Evolutionary conservation across 1,140 invertebrate genomes (phyloP).

Genomic region (Carposina sasakii): DNA sequence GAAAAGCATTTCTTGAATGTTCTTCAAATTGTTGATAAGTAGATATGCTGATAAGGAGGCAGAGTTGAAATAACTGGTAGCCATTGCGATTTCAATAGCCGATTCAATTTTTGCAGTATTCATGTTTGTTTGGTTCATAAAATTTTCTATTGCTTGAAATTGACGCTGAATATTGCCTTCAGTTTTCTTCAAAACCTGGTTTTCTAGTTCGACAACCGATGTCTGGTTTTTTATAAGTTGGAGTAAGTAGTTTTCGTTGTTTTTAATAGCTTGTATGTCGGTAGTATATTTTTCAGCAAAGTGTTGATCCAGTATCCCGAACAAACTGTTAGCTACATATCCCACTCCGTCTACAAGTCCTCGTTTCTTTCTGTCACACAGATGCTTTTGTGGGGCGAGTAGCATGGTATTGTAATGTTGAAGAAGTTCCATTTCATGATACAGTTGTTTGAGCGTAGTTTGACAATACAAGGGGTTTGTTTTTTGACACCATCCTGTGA

Average conservation of each 20-base stretch:
- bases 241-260: not conserved
- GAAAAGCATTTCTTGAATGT: not conserved
- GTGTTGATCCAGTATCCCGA: not conserved
- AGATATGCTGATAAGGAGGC: not conserved
- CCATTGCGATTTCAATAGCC: not conserved
- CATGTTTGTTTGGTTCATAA: not conserved
- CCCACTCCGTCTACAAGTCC: conserved; percentile 20
- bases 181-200: not conserved
- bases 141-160: not conserved
- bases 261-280: not conserved
- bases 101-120: not conserved
- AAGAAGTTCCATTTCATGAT: not conserved
- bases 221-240: not conserved
- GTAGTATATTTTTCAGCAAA: not conserved
- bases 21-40: not conserved
- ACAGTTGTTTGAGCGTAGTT: not conserved
- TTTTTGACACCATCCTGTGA: not conserved
- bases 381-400: not conserved
- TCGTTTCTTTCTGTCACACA: conserved; percentile 16
- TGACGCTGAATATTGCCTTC: not conserved
- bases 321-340: conserved; percentile 2
- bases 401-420: not conserved
- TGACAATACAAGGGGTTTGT: not conserved
- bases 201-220: not conserved
- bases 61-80: not conserved